Evolutionary conservation across 2,888 invertebrate genomes (phyloP), one percentile per base, ranked within the genome.

Genomic region (Drosophila leonis): DNA sequence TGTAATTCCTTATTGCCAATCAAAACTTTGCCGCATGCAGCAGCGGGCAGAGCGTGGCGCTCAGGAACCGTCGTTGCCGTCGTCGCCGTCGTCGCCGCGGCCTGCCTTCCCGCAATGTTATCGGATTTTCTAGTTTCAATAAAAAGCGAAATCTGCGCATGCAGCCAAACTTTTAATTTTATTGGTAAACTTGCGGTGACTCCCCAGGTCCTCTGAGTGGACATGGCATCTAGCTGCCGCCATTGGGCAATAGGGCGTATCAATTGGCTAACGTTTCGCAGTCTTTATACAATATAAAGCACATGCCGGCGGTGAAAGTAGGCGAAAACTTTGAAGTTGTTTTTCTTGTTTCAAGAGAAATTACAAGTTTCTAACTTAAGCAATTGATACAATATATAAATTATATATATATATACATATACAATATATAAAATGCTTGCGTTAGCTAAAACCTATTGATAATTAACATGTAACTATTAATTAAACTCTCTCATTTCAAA

Each of bases 1-100:
- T 91, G 90, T 85, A 90, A 91, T 86, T 90, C 82, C 83, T 85
- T 91, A 90, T 90, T 90, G 91, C 82, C 90, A 91, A 91, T 91
- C 91, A 91, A 90, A 91, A 88, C 83, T 89, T 89, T 83, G 65
- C 72, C 70, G 66, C 65, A 64, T 72, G 72, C 61, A 49, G 66
- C 62, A 66, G n/a, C 66, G 69, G 65, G 55, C 69, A 51, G 55
- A 35, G 35, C 68, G 48, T 13, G 31, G 48, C 6, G 13, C 18
- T 51, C 44, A 72, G 57, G 39, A 54, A 49, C 18, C 31, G n/a
- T 35, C 29, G 54, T 13, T 13, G 39, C 9, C 41, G 35, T 24
- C 24, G 24, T 24, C 24, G 24, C 24, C 39, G 46, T 8, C 27
- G 39, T 51, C 42, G 35, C 51, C 60, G 61, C 48, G 59, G 52